A percentile compares a stretch with the other conserved stretches of the same genome.
phyloP scores from a whole-genome alignment of 2,888 invertebrate genomes.

The Platypus cylindrus region DNA sequence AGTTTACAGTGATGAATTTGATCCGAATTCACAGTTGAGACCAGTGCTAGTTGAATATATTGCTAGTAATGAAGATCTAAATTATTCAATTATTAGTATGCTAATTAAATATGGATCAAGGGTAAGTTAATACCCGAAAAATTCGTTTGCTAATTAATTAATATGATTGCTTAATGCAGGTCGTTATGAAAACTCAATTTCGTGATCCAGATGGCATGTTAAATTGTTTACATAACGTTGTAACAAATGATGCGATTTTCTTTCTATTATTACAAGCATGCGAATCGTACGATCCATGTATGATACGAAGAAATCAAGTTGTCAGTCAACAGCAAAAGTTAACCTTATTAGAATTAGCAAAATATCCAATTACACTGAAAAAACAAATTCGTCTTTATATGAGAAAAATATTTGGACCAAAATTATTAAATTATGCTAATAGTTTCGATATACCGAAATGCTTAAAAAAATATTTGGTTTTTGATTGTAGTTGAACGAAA shows the following conservation, averaged over 20 bases:
- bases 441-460: slow-evolving; percentile 51
- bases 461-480: slow-evolving; percentile 54
- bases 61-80: slow-evolving; percentile 58
- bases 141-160: not conserved
- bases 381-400: slow-evolving; percentile 38
- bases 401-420: slow-evolving; percentile 39
- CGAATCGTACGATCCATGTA: slow-evolving; percentile 65
- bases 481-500: slow-evolving; percentile 52
- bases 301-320: slow-evolving; percentile 60
- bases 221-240: slow-evolving; percentile 60
- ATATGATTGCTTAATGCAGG: slow-evolving; percentile 33
- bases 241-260: slow-evolving; percentile 46
- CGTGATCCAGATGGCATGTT: slow-evolving; percentile 74
- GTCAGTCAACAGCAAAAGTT: slow-evolving; percentile 53
- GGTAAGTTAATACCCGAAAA: slow-evolving; percentile 30
- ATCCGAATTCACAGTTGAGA: slow-evolving; percentile 49
- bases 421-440: slow-evolving; percentile 42
- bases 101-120: slow-evolving; percentile 67
- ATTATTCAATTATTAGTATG: slow-evolving; percentile 50
- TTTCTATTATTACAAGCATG: slow-evolving; percentile 59
- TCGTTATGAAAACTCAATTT: slow-evolving; percentile 72
- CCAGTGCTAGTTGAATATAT: slow-evolving; percentile 76
- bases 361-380: slow-evolving; percentile 52
- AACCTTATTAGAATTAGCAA: slow-evolving; percentile 50
- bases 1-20: slow-evolving; percentile 61